These are phyloP conservation scores for Heterotilapia buettikoferi DNA, from an alignment of 2,113 vertebrate species.

Conservation along the genomic window DNA sequence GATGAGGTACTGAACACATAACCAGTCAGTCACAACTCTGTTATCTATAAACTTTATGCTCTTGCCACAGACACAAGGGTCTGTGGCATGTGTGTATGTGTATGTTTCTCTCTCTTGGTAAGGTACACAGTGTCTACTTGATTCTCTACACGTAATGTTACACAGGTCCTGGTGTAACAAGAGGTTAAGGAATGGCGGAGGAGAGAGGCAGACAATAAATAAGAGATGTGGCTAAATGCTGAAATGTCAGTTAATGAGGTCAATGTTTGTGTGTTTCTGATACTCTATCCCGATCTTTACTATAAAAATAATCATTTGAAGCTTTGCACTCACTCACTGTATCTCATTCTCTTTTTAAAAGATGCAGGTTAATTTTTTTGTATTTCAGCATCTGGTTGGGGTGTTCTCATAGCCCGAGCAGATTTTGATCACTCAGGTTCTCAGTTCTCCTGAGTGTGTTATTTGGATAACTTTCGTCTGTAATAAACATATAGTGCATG, in stretches of 20 bases:
- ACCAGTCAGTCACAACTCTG: background rate
- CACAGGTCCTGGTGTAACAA: background rate
- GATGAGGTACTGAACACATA: background rate
- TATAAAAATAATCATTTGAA: background rate
- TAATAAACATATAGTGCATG: background rate
- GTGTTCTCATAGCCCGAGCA: background rate
- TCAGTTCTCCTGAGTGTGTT: background rate
- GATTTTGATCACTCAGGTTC: background rate
- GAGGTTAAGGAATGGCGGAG: background rate
- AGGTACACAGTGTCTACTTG: background rate
- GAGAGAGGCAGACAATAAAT: background rate
- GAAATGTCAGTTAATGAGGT: background rate
- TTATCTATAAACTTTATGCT: background rate
- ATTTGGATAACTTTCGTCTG: background rate
- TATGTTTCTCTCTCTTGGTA: background rate
- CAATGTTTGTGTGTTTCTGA: background rate
- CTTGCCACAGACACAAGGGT: background rate
- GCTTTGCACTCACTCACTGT: background rate
- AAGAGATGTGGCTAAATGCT: background rate
- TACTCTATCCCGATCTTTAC: background rate
- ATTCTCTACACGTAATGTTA: background rate
- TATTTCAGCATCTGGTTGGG: background rate
- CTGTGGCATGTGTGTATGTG: no score
- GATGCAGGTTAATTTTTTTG: background rate
- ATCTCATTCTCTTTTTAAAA: background rate